These are phyloP conservation scores for Telmatherina bonti DNA, from an alignment of 2,797 vertebrate genomes.

Conservation along the genomic window DNA sequence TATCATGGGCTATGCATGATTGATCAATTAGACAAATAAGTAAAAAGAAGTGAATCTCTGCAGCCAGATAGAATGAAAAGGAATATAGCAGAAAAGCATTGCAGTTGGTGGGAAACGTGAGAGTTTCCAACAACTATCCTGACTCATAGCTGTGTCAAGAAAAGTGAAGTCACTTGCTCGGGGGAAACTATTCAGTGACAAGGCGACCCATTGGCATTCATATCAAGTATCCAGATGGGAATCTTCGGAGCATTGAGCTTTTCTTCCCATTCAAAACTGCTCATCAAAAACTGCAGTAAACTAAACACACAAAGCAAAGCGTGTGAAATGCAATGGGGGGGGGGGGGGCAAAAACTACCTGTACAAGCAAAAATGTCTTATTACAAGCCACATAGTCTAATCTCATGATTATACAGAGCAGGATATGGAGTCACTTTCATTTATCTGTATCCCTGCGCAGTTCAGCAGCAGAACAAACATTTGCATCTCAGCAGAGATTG, in stretches of 20 bases:
- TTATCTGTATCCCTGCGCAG: slow-evolving; percentile 45
- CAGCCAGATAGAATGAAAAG: slow-evolving; percentile 32
- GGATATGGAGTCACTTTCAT: slow-evolving; percentile 46
- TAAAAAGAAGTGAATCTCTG: slow-evolving; percentile 42
- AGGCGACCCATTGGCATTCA: slow-evolving; percentile 52
- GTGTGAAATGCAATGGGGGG: slow-evolving; percentile 28
- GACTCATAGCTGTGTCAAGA: slow-evolving; percentile 45
- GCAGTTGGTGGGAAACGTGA: slow-evolving; percentile 6
- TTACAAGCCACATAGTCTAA: slow-evolving; percentile 37
- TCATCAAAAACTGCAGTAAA: slow-evolving; percentile 43
- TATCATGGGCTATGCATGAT: slow-evolving; percentile 36
- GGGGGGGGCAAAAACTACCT: slow-evolving; percentile 22
- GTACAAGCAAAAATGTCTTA: slow-evolving; percentile 38
- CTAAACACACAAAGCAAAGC: slow-evolving; percentile 42
- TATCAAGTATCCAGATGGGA: slow-evolving; percentile 38
- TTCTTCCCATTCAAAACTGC: slow-evolving; percentile 40
- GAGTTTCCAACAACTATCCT: slow-evolving; percentile 40
- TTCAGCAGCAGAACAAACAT: slow-evolving; percentile 49
- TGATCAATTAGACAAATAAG: slow-evolving; percentile 44
- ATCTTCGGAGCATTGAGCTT: slow-evolving; percentile 30
- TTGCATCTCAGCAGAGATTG: slow-evolving; percentile 49
- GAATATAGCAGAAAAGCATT: slow-evolving; percentile 7
- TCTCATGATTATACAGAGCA: slow-evolving; percentile 30
- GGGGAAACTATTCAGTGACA: slow-evolving; percentile 36
- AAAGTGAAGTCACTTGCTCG: slow-evolving; percentile 49